These are phyloP conservation scores for Macrotis lagotis DNA, from an alignment of 2,113 vertebrate genomes.

Conservation along the genomic window DNA sequence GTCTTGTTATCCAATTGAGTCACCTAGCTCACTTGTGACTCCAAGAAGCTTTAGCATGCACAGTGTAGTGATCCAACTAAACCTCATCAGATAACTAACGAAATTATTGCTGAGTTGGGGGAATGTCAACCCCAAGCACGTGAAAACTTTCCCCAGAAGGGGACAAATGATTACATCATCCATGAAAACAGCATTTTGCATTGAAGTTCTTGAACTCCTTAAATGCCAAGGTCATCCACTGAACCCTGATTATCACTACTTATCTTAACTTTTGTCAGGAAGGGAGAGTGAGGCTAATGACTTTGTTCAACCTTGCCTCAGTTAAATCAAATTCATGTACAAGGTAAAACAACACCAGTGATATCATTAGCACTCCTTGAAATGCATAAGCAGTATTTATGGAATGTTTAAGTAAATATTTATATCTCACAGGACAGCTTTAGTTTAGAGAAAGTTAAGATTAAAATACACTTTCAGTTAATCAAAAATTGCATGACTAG, in stretches of 20 bases:
- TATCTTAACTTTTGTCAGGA: not conserved
- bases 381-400: not conserved
- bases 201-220: too few relatives aligned
- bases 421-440: too few relatives aligned
- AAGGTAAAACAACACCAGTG: not conserved
- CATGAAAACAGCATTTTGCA: not conserved
- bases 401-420: not conserved
- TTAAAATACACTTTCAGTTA: not conserved
- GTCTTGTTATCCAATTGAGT: not conserved
- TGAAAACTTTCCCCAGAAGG: not conserved
- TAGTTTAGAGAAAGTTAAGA: not conserved
- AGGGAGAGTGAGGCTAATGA: not conserved
- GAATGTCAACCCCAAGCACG: not conserved
- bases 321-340: not conserved
- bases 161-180: not conserved
- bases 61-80: not conserved
- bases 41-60: not conserved
- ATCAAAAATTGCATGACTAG: not conserved
- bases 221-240: not conserved
- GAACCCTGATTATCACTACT: not conserved
- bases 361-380: not conserved
- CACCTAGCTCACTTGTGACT: not conserved
- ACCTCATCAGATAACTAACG: not conserved
- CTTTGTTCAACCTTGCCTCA: not conserved
- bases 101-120: not conserved